Conservation (phyloP, 2,888 invertebrate species). For the Choreutis nemorana region DNA sequence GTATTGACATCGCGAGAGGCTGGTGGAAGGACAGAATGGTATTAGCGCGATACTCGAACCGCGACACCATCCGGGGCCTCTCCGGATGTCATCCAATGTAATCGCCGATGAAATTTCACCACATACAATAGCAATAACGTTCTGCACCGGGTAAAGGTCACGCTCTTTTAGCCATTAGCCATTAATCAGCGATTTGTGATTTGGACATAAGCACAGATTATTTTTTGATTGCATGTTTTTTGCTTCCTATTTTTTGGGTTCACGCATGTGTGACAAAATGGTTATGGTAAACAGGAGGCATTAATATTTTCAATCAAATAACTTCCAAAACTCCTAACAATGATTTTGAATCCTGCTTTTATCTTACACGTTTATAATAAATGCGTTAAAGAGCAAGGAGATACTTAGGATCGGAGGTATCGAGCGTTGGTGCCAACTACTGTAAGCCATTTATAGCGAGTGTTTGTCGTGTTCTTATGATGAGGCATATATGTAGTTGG, state of each 20-base stretch:
- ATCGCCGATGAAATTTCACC: slow-evolving; percentile 62
- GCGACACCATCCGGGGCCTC: slow-evolving; percentile 52
- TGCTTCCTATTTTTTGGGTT: no score
- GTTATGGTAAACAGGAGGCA: no score
- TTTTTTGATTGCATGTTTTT: slow-evolving; percentile 38
- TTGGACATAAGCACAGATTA: slow-evolving; percentile 17
- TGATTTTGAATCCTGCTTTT: no score
- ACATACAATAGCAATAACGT: slow-evolving; percentile 38
- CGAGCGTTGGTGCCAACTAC: slow-evolving; percentile 32
- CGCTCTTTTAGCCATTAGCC: slow-evolving; percentile 44
- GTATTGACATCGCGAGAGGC: no score
- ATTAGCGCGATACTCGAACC: slow-evolving; percentile 43
- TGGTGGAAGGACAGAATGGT: slow-evolving; percentile 25
- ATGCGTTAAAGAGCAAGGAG: no score
- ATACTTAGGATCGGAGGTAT: slow-evolving; percentile 2
- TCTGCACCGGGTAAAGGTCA: slow-evolving; percentile 35
- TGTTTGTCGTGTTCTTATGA: slow-evolving; percentile 60
- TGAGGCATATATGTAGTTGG: slow-evolving; percentile 48
- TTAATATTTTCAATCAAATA: no score
- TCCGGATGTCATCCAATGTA: slow-evolving; percentile 56
- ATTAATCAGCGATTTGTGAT: slow-evolving; percentile 43
- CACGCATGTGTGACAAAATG: no score
- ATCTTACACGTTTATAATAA: no score
- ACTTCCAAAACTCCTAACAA: no score
- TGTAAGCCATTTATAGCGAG: slow-evolving; percentile 55